These are phyloP conservation scores for Anguilla pacifica DNA, from an alignment of 2,797 vertebrate species.

Conservation along the genomic window DNA sequence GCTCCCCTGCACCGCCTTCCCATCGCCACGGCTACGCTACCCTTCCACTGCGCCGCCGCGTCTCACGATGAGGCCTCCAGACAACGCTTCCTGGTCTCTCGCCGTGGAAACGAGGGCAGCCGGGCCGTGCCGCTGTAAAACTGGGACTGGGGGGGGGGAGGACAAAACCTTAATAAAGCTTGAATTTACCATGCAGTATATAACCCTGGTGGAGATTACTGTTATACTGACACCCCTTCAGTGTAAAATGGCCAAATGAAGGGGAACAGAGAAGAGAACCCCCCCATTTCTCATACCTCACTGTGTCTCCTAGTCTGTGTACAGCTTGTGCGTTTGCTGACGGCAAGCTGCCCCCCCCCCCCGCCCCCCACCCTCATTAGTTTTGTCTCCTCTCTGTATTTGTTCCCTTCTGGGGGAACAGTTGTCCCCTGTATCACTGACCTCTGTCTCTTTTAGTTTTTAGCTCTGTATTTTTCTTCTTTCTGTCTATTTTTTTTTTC, in stretches of 20 bases:
- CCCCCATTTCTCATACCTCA: slow-evolving; percentile 13
- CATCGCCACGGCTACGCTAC: background rate
- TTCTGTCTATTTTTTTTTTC: slow-evolving; percentile 68
- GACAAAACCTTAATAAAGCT: background rate
- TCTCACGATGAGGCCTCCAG: background rate
- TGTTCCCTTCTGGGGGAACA: slow-evolving; percentile 13
- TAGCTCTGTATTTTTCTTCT: slow-evolving; percentile 47
- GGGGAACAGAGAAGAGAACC: background rate
- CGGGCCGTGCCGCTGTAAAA: background rate
- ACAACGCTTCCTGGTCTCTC: background rate
- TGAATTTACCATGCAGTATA: slow-evolving; percentile 17
- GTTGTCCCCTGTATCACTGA: slow-evolving; percentile 17
- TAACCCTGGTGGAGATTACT: background rate
- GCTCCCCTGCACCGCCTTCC: background rate
- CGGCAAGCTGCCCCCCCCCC: background rate
- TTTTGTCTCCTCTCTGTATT: background rate
- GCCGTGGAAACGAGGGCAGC: background rate
- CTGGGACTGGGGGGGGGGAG: background rate
- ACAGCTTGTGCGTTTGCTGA: background rate
- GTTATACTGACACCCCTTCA: slow-evolving; percentile 16
- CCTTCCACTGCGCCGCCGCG: background rate
- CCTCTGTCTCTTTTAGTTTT: slow-evolving; percentile 37
- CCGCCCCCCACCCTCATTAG: too few relatives aligned
- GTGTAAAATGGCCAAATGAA: background rate
- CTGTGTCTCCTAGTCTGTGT: background rate